These are phyloP conservation scores for Halichoerus grypus DNA, from an alignment of 2,113 vertebrate genomes.

Conservation along the genomic window DNA sequence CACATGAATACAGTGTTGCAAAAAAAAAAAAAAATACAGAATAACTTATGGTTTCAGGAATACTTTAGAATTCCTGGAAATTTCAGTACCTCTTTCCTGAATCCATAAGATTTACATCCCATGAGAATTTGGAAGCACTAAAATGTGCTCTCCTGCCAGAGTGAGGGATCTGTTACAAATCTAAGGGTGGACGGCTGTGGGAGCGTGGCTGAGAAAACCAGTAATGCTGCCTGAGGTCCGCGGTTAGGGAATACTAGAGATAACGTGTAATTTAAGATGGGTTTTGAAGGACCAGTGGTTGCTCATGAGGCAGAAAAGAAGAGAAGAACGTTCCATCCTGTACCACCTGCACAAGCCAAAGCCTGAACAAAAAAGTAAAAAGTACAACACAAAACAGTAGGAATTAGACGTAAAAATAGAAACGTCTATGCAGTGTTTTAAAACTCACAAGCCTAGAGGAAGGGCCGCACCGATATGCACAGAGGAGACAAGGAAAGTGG, in stretches of 20 bases:
- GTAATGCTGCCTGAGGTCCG: neutral
- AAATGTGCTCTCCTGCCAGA: neutral
- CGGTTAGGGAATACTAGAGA: neutral
- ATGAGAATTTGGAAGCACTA: neutral
- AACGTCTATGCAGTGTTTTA: no score
- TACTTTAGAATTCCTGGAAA: neutral
- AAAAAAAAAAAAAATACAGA: neutral
- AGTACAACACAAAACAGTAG: neutral
- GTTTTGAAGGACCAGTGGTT: neutral
- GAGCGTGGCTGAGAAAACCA: accelerated
- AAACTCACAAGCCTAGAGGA: no score
- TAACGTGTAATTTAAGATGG: neutral
- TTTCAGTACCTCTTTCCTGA: neutral
- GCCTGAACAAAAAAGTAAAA: neutral
- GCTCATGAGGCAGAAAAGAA: neutral
- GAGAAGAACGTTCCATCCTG: neutral
- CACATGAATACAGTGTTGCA: neutral
- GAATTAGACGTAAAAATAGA: neutral
- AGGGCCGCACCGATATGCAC: accelerated
- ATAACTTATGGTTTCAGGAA: neutral
- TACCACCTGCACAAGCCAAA: neutral
- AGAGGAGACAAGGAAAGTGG: accelerated
- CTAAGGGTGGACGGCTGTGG: no score
- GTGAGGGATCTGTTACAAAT: neutral
- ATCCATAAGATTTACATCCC: neutral